These are phyloP conservation scores for Blomia tropicalis DNA, from an alignment of 2,888 invertebrate genomes.

Conservation along the genomic window DNA sequence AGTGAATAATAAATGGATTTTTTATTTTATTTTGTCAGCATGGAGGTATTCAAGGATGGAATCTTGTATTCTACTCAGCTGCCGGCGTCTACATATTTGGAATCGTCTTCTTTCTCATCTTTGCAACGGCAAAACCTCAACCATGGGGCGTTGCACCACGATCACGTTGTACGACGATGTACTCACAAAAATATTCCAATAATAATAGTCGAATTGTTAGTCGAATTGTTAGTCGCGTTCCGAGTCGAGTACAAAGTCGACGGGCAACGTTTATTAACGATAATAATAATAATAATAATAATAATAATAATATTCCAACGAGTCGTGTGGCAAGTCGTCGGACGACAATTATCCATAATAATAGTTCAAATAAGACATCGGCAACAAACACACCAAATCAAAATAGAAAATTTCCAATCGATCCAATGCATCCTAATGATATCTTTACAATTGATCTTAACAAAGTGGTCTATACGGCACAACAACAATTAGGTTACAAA, in stretches of 20 bases:
- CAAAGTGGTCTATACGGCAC: not conserved
- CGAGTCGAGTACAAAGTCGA: constrained; percentile 4
- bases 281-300: too few species aligned
- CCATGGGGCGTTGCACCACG: constrained; percentile 15
- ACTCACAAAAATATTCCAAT: not conserved
- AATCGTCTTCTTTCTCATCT: constrained; percentile 16
- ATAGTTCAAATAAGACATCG: not conserved
- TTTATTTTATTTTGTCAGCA: constrained; percentile 5
- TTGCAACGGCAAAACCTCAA: constrained; percentile 20
- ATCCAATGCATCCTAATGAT: not conserved
- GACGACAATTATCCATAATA: not conserved
- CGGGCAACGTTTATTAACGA: not conserved
- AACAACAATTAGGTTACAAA: not conserved
- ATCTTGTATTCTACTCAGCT: constrained; percentile 37
- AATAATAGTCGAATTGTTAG: constrained; percentile 7
- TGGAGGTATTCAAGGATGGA: constrained; percentile 27
- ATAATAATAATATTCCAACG: not conserved
- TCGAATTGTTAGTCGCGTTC: not conserved
- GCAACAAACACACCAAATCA: not conserved
- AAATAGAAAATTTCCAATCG: not conserved
- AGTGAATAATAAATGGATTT: not conserved
- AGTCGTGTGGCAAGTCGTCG: constrained; percentile 6
- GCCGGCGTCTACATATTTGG: constrained; percentile 35
- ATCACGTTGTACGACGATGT: not conserved
- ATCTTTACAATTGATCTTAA: constrained; percentile 6